These are phyloP conservation scores for Eufriesea mexicana DNA, from an alignment of 1,140 invertebrate genomes.

Conservation along the genomic window DNA sequence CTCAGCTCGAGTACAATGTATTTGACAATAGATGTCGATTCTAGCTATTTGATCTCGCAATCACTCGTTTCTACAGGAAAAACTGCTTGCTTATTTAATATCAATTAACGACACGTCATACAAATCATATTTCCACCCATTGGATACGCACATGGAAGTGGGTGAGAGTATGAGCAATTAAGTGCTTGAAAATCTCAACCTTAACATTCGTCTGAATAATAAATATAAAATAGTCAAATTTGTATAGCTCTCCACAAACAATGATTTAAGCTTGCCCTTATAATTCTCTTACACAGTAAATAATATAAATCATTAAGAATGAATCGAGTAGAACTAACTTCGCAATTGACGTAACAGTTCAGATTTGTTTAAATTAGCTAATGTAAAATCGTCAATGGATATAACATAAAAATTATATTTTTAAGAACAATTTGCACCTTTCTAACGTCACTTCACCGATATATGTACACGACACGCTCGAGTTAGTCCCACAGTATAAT, in stretches of 20 bases:
- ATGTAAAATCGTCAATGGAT: not conserved
- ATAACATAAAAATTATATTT: no score
- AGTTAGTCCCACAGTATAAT: not conserved
- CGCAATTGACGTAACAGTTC: not conserved
- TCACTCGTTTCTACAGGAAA: conserved; percentile 6
- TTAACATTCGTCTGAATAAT: not conserved
- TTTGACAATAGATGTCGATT: not conserved
- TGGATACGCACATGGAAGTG: no score
- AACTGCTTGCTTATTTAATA: not conserved
- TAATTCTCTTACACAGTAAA: not conserved
- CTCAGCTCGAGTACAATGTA: conserved; percentile 22
- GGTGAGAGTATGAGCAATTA: not conserved
- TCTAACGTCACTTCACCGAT: no score
- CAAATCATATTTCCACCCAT: not conserved
- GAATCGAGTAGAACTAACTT: not conserved
- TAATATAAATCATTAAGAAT: no score
- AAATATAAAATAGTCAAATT: not conserved
- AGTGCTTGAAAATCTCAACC: no score
- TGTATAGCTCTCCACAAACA: not conserved
- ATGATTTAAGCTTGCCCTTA: not conserved
- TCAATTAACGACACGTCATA: not conserved
- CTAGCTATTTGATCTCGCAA: not conserved
- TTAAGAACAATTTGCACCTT: no score
- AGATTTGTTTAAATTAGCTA: not conserved
- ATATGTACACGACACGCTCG: not conserved